Evolutionary conservation across 92 coral and sea anemone species (phyloP).

Genomic region (Parazoanthus atlanticus): DNA sequence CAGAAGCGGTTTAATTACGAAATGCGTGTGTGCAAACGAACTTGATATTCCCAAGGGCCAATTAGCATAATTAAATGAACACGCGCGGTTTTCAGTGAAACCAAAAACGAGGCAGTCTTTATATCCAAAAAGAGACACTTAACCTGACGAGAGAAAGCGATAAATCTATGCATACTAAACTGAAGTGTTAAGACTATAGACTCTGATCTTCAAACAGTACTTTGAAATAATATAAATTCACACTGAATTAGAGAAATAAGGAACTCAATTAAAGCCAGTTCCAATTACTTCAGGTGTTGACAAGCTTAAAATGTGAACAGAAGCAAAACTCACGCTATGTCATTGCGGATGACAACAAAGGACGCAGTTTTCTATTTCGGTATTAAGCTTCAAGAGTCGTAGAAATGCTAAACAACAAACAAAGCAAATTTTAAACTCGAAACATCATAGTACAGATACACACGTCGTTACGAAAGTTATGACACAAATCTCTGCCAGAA

Average conservation of each 20-base stretch:
- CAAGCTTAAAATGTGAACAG: conserved; percentile 30
- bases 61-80: conserved; percentile 33
- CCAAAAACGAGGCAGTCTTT: neutral
- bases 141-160: neutral
- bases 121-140: neutral
- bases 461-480: neutral
- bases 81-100: conserved; percentile 3
- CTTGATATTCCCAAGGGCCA: conserved; percentile 39
- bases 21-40: conserved; percentile 45
- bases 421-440: neutral
- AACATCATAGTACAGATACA: neutral
- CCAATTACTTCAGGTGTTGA: conserved; percentile 36
- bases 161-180: neutral
- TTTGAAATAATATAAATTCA: neutral
- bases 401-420: neutral
- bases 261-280: neutral
- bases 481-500: neutral
- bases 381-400: neutral
- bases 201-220: neutral
- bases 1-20: conserved; percentile 29
- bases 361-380: conserved; percentile 1
- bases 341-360: conserved; percentile 8
- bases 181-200: neutral
- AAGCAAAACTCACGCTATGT: conserved; percentile 29
- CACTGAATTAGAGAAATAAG: neutral